A percentile compares a stretch with the other conserved stretches of the same genome.
phyloP scores from a whole-genome alignment of 2,797 vertebrate species.

The Tenualosa ilisha region DNA sequence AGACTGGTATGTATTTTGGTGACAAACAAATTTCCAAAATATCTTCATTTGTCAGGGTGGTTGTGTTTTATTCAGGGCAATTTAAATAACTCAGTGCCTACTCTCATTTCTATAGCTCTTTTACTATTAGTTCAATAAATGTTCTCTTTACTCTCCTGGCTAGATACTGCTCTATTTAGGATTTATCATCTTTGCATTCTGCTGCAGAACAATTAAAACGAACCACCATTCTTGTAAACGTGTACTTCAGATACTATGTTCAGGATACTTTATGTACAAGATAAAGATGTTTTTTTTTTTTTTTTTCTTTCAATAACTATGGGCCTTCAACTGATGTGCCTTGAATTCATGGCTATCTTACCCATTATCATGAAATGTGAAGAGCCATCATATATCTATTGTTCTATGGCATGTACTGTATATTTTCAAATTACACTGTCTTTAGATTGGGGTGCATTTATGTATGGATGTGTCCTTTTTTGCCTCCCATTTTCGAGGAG shows the following conservation, averaged over 20 bases:
- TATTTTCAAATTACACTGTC: neutral
- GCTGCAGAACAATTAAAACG: neutral
- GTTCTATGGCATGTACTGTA: neutral
- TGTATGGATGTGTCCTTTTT: neutral
- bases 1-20: neutral
- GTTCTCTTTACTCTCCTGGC: neutral
- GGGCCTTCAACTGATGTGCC: neutral
- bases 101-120: neutral
- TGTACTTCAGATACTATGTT: neutral
- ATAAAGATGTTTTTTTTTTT: neutral
- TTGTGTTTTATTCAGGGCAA: neutral
- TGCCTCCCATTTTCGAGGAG: neutral
- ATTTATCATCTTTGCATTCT: neutral
- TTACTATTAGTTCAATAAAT: neutral
- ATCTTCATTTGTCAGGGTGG: slow-evolving; percentile 12
- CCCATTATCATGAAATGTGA: neutral
- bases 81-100: neutral
- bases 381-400: neutral
- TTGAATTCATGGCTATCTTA: neutral
- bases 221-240: neutral
- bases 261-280: neutral
- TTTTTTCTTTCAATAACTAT: neutral
- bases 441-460: slow-evolving; percentile 10
- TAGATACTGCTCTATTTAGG: neutral
- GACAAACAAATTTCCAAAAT: neutral